Percentiles rank a stretch among this genome's conserved stretches.
Conservation (phyloP, 2,113 vertebrate species). For the Morone saxatilis region DNA sequence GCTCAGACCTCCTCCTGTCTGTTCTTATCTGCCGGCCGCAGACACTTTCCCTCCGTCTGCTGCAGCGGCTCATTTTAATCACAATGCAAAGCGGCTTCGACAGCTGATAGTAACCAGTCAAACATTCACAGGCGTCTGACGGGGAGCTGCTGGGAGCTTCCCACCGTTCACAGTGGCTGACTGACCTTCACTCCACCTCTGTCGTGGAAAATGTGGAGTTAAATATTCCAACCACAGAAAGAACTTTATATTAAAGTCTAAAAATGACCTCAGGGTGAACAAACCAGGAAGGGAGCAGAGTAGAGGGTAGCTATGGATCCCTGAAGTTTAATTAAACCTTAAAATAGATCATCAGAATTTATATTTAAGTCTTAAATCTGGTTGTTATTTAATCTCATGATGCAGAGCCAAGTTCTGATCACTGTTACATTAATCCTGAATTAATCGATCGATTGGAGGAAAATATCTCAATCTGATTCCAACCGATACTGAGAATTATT, state of each 20-base stretch:
- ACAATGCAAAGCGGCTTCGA: conserved; percentile 6
- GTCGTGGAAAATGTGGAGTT: background rate
- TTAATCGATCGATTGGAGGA: too few relatives aligned
- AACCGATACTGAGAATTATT: too few relatives aligned
- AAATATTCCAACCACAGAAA: background rate
- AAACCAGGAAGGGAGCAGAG: background rate
- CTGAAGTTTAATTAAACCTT: background rate
- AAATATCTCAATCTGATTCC: too few relatives aligned
- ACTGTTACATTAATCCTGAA: too few relatives aligned
- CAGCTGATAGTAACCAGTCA: background rate
- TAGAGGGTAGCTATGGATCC: background rate
- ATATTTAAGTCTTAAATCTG: background rate
- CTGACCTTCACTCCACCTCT: background rate
- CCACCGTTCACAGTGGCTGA: background rate
- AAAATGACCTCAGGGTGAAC: background rate
- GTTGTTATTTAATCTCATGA: too few relatives aligned
- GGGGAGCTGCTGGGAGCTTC: background rate
- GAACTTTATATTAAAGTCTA: background rate
- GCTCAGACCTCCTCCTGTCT: background rate
- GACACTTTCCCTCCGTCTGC: background rate
- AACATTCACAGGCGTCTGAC: conserved; percentile 12
- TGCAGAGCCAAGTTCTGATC: background rate
- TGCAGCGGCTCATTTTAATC: conserved; percentile 3
- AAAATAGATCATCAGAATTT: background rate
- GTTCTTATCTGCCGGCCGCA: background rate